These are phyloP conservation scores for Geothlypis trichas DNA, from an alignment of 2,113 vertebrate species.

Conservation along the genomic window DNA sequence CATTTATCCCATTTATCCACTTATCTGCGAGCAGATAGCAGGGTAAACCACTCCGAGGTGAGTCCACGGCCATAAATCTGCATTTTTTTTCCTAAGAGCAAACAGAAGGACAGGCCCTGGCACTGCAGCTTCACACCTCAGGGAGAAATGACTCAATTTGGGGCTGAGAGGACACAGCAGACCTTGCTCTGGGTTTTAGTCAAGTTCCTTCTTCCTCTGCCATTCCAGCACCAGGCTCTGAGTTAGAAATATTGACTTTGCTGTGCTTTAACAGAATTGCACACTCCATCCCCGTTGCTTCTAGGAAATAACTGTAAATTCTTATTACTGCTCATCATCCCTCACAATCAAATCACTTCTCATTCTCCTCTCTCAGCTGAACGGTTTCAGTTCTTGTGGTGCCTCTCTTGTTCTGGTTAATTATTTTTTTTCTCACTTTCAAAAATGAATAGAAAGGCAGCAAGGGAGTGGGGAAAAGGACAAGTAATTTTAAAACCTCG, in stretches of 20 bases:
- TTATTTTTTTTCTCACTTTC: neutral
- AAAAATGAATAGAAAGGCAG: neutral
- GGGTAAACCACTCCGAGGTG: neutral
- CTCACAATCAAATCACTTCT: slow-evolving; percentile 24
- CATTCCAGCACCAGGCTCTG: neutral
- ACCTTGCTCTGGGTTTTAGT: neutral
- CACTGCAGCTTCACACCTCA: neutral
- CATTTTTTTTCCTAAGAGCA: neutral
- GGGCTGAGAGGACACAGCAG: neutral
- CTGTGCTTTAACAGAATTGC: neutral
- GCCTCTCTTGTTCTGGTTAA: neutral
- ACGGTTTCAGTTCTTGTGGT: neutral
- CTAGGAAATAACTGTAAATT: neutral
- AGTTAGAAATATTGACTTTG: neutral
- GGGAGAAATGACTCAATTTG: neutral
- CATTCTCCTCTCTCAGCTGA: neutral
- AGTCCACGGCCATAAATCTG: slow-evolving; percentile 45
- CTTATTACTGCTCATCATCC: neutral
- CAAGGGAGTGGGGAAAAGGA: neutral
- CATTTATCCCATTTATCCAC: slow-evolving; percentile 48
- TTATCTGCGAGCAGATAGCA: slow-evolving; percentile 44
- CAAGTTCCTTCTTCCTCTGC: neutral
- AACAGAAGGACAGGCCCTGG: neutral
- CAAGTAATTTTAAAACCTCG: too few species aligned
- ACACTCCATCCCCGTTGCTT: neutral